Evolutionary conservation across 2,797 vertebrate species (phyloP).

Genomic region (Cyprinodon diabolis): DNA sequence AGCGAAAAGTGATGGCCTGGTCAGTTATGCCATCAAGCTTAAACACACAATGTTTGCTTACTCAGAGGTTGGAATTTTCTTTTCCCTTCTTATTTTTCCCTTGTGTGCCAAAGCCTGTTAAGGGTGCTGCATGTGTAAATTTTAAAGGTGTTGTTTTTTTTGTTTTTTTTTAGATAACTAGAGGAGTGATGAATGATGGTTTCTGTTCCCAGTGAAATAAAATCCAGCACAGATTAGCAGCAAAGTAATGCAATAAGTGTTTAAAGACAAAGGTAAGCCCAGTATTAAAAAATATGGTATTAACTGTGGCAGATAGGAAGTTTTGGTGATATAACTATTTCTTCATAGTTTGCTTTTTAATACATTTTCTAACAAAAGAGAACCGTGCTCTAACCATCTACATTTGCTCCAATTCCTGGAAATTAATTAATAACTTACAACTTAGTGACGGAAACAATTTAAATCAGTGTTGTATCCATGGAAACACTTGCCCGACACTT

Average conservation of each 20-base stretch:
- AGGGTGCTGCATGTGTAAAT: neutral
- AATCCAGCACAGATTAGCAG: neutral
- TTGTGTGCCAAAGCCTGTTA: neutral
- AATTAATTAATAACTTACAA: neutral
- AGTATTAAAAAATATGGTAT: neutral
- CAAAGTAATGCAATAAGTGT: neutral
- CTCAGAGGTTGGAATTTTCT: neutral
- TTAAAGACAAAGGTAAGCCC: neutral
- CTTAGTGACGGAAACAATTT: neutral
- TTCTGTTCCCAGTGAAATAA: neutral
- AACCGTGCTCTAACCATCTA: neutral
- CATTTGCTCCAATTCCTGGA: neutral
- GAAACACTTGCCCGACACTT: conserved; percentile 13
- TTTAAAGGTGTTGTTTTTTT: too few relatives aligned
- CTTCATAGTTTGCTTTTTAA: neutral
- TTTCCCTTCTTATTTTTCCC: neutral
- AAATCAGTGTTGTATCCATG: conserved; percentile 9
- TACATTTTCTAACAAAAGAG: neutral
- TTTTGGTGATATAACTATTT: neutral
- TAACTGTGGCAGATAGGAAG: neutral
- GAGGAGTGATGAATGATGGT: neutral
- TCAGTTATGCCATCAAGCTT: neutral
- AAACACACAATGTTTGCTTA: neutral
- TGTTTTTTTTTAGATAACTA: neutral
- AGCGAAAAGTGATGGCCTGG: neutral